Conservation (phyloP, 53 echinoderm and acorn worm species). For the Arbacia lixula region DNA sequence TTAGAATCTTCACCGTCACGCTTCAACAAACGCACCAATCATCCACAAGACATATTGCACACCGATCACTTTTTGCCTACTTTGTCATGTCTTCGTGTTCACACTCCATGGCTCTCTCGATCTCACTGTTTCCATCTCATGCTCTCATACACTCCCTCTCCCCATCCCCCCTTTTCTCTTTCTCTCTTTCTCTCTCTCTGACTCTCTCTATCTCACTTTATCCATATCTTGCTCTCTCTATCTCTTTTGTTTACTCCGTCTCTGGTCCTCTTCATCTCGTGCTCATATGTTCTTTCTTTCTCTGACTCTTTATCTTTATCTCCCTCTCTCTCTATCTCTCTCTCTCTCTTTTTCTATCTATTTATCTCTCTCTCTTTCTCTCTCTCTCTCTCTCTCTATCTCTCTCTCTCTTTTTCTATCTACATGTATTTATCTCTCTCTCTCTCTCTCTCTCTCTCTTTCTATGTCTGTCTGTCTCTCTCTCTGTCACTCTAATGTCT, state of each 20-base stretch:
- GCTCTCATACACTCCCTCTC: neutral
- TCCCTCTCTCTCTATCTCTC: neutral
- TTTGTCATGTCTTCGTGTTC: neutral
- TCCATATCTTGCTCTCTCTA: too few relatives aligned
- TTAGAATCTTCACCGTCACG: constrained; percentile 17
- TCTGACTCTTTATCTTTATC: neutral
- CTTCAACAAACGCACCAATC: constrained; percentile 4
- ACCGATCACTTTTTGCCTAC: constrained; percentile 3
- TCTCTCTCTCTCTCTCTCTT: neutral
- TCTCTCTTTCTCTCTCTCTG: neutral
- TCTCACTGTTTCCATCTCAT: neutral
- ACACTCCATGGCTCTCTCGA: neutral
- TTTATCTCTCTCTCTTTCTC: neutral
- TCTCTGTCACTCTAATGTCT: neutral
- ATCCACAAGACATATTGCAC: constrained; percentile 26
- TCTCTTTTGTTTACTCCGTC: neutral
- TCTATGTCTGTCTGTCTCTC: neutral
- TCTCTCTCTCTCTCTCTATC: neutral
- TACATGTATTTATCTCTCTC: too few relatives aligned
- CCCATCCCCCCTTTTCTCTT: too few relatives aligned
- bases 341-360: neutral
- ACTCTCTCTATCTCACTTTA: neutral
- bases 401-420: neutral
- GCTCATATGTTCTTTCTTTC: neutral
- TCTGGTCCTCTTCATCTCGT: too few relatives aligned